Evolutionary conservation across 2,797 vertebrate species (phyloP), one percentile per base, ranked within the genome.

Genomic region (Sandelia bainsii): DNA sequence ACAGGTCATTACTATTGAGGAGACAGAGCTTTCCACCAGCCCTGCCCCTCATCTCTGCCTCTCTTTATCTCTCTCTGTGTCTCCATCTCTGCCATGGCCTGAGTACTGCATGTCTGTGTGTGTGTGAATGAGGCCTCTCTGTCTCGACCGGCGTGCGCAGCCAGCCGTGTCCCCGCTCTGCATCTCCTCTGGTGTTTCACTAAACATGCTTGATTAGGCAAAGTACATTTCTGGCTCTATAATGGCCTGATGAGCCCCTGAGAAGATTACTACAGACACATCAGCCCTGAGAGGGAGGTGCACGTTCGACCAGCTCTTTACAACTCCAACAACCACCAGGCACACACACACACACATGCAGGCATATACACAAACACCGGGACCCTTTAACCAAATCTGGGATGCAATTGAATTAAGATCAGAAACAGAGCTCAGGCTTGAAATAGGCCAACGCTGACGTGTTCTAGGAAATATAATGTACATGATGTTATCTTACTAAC

Each of bases 151-250:
- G 62, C 75, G 34, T 79, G 71, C 62, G 69, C 85, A 85, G 70
- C 77, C 87, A 87, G 73, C 84, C 88, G 25, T 89, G 85, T 75
- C 84, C 79, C 78, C 67, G 19, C 74, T 75, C 82, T 58, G 84
- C 81, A 79, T 90, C 83, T 91, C 82, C 80, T 84, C 82, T 75
- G 52, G 74, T 90, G 87, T 93, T 92, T 89, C 64, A 45, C 73
- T 87, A 90, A 92, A 92, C 93, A 93, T 92, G 93, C 90, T 84
- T 93, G 93, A 94, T 94, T 93, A 94, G 86, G 83, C 90, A 92
- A 91, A 92, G 93, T 92, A 89, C 85, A 89, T 92, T 86, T 86
- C 86, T 59, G 29, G 73, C 75, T 79, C 77, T 69, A 84, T 91
- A 93, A 93, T 91, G 90, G 83, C 77, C 80, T 86, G 90, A 93